Conservation (phyloP, 2,113 vertebrate genomes). For the Vulpes lagopus region DNA sequence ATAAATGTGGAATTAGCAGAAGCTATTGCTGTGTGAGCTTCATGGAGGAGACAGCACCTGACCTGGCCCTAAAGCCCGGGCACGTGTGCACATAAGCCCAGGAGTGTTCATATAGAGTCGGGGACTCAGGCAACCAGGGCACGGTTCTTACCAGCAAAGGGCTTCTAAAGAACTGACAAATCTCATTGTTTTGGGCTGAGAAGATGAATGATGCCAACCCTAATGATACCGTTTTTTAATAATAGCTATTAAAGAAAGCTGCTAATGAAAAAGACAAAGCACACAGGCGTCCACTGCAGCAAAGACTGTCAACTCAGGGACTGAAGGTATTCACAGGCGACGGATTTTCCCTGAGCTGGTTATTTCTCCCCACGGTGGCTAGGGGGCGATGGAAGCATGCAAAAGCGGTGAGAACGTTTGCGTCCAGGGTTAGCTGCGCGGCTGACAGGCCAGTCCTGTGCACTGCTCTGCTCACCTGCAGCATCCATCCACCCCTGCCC, state of each 20-base stretch:
- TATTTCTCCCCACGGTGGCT: background rate
- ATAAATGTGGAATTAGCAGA: background rate
- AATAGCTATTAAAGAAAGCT: background rate
- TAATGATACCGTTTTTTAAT: background rate
- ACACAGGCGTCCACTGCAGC: fast-evolving
- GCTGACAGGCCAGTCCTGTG: background rate
- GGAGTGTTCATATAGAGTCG: fast-evolving
- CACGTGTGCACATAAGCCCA: fast-evolving
- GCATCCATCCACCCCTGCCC: background rate
- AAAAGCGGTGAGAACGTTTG: background rate
- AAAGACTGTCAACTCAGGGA: background rate
- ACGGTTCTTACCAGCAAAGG: background rate
- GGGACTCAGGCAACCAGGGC: background rate
- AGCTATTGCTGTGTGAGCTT: background rate
- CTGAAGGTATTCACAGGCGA: background rate
- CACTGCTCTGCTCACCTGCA: background rate
- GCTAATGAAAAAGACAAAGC: background rate
- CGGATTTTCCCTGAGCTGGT: background rate
- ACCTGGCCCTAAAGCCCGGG: background rate
- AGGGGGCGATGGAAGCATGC: conserved; percentile 57
- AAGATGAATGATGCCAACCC: background rate
- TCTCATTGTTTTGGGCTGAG: background rate
- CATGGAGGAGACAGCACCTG: background rate
- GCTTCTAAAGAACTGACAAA: background rate
- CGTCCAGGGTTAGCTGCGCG: fast-evolving